Percentiles rank a stretch among this genome's conserved stretches.
Conservation (phyloP, 2,797 vertebrate genomes). For the Hyperoplus lanceolatus region DNA sequence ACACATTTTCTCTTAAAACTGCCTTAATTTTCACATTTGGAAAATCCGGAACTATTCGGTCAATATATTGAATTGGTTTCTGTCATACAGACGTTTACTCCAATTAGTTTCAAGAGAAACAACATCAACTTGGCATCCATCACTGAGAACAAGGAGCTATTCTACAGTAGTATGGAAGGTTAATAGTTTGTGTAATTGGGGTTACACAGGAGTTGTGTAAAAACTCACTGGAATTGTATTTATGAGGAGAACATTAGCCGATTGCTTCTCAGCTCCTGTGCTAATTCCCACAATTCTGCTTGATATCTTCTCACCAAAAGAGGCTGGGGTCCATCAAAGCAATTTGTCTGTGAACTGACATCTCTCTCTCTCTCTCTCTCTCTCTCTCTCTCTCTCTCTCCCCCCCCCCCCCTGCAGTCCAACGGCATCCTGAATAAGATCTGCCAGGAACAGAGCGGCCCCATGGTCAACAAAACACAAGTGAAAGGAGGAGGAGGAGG, state of each 20-base stretch:
- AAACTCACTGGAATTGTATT: background rate
- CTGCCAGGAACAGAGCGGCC: conserved; percentile 92
- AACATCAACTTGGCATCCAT: background rate
- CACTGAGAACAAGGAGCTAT: conserved; percentile 4
- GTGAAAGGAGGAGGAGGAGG: conserved; percentile 94
- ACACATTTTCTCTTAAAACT: too few relatives aligned
- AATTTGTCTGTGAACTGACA: conserved; percentile 46
- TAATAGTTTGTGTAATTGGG: background rate
- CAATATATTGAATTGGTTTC: too few relatives aligned
- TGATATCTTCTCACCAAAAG: conserved; percentile 34
- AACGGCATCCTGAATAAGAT: conserved; percentile 91
- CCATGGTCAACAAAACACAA: conserved; percentile 92
- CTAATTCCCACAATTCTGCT: conserved; percentile 32
- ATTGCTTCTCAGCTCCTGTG: conserved; percentile 9
- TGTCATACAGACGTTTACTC: background rate
- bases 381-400: too few relatives aligned
- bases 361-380: conserved; percentile 31
- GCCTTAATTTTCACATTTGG: too few relatives aligned
- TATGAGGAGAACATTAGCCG: background rate
- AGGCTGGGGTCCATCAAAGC: conserved; percentile 40
- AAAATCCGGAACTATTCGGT: too few relatives aligned
- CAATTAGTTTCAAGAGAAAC: background rate
- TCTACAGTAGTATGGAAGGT: conserved; percentile 1
- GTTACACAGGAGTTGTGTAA: conserved; percentile 20
- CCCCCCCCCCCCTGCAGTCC: conserved; percentile 76